Conservation (phyloP, 1,140 invertebrate genomes). For the Dinothrombium tinctorium region DNA sequence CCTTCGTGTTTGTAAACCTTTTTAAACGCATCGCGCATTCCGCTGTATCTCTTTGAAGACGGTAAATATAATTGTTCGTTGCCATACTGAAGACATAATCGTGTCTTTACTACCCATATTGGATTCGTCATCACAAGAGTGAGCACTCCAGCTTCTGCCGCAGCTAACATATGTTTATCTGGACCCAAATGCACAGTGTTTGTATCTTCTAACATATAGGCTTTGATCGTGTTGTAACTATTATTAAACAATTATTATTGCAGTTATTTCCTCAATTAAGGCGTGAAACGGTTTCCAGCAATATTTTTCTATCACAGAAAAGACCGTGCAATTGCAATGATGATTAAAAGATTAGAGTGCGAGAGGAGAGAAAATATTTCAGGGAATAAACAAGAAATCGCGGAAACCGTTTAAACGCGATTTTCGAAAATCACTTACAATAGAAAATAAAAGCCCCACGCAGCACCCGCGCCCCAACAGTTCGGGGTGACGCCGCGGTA, state of each 20-base stretch:
- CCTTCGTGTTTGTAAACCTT: constrained; percentile 81
- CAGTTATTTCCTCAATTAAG: too few species aligned
- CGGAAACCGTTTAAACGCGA: too few species aligned
- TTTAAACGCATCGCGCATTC: constrained; percentile 65
- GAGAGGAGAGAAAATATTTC: neutral
- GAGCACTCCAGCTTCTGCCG: constrained; percentile 67
- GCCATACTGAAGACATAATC: constrained; percentile 46
- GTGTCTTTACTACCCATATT: constrained; percentile 30
- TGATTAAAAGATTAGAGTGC: neutral
- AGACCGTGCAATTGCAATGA: neutral
- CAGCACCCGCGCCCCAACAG: constrained; percentile 75
- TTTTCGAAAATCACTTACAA: constrained; percentile 58
- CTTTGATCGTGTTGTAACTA: constrained; percentile 83
- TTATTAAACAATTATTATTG: too few species aligned
- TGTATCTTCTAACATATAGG: constrained; percentile 41
- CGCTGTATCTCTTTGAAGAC: constrained; percentile 35
- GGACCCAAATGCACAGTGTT: constrained; percentile 56
- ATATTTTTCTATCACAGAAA: too few species aligned
- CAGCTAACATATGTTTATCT: constrained; percentile 61
- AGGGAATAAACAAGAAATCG: too few species aligned
- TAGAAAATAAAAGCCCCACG: constrained; percentile 95
- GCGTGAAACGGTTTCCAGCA: too few species aligned
- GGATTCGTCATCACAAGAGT: constrained; percentile 37
- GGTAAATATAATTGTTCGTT: constrained; percentile 25
- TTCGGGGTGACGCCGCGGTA: constrained; percentile 87